Evolutionary conservation across 2,113 vertebrate genomes (phyloP).

Genomic region (Nibea albiflora): DNA sequence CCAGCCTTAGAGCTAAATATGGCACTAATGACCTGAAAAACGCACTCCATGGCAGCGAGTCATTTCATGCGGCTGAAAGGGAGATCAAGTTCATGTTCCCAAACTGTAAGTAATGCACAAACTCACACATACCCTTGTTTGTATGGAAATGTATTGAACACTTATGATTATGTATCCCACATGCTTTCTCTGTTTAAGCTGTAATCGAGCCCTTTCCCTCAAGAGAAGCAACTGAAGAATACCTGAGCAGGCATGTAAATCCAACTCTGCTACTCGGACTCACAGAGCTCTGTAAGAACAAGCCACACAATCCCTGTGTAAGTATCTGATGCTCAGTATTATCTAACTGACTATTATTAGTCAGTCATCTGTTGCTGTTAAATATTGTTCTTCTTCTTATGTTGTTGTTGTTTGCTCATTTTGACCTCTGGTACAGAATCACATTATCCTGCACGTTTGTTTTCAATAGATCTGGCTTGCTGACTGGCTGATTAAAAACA

Average conservation of each 20-base stretch:
- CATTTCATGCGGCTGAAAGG: constrained; percentile 86
- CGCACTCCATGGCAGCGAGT: constrained; percentile 92
- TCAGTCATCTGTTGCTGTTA: background rate
- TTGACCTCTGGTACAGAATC: background rate
- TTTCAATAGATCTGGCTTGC: constrained; percentile 91
- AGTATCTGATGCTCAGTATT: constrained; percentile 66
- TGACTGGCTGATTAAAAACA: constrained; percentile 93
- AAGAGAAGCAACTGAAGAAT: constrained; percentile 87
- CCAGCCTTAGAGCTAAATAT: constrained; percentile 93
- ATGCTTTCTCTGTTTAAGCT: constrained; percentile 75
- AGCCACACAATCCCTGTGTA: constrained; percentile 91
- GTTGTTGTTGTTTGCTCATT: background rate
- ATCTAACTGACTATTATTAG: too few species aligned
- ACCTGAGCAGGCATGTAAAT: constrained; percentile 88
- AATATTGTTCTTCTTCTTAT: background rate
- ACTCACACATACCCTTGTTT: background rate
- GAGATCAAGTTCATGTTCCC: constrained; percentile 96
- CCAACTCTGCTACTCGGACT: constrained; percentile 91
- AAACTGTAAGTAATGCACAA: constrained; percentile 83
- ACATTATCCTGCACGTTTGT: constrained; percentile 7
- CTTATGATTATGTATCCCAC: background rate
- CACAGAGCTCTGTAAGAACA: constrained; percentile 92
- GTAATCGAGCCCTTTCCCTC: constrained; percentile 87
- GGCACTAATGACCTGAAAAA: constrained; percentile 93
- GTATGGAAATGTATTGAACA: background rate